Percentiles rank a stretch among this genome's conserved stretches.
These are phyloP conservation scores for Smithornis capensis DNA, from an alignment of 2,113 vertebrate species.

Conservation along the genomic window DNA sequence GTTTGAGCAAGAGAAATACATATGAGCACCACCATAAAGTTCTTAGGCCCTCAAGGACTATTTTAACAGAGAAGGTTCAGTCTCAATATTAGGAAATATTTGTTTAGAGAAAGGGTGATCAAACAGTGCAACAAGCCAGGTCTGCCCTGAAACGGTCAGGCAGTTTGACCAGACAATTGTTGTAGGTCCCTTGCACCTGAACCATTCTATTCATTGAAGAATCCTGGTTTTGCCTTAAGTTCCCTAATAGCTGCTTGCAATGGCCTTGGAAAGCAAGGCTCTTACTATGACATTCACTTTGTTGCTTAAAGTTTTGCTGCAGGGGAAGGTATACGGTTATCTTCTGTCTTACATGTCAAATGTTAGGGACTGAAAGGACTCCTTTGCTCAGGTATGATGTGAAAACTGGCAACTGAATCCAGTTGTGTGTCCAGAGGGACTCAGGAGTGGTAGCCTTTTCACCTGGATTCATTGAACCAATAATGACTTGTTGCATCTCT, in stretches of 20 bases:
- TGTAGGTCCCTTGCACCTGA: background rate
- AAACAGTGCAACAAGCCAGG: background rate
- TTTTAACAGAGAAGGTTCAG: background rate
- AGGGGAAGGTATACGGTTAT: background rate
- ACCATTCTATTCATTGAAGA: background rate
- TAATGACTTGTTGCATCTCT: background rate
- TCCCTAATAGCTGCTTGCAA: background rate
- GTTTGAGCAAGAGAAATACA: background rate
- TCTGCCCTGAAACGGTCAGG: background rate
- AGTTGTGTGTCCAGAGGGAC: background rate
- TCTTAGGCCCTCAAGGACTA: background rate
- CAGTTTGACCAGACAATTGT: background rate
- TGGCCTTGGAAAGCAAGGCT: background rate
- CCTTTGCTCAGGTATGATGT: background rate
- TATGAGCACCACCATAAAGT: background rate
- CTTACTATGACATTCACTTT: rapidly evolving
- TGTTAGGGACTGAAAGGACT: background rate
- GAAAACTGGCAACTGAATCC: background rate
- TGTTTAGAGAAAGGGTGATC: background rate
- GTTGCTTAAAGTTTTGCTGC: background rate
- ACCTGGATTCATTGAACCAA: background rate
- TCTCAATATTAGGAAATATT: background rate
- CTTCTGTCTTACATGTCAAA: background rate
- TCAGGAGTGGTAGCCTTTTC: background rate
- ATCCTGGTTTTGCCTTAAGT: background rate